Evolutionary conservation across 2,113 vertebrate genomes (phyloP), one percentile per base, ranked within the genome.

Genomic region (Noturus placidus): DNA sequence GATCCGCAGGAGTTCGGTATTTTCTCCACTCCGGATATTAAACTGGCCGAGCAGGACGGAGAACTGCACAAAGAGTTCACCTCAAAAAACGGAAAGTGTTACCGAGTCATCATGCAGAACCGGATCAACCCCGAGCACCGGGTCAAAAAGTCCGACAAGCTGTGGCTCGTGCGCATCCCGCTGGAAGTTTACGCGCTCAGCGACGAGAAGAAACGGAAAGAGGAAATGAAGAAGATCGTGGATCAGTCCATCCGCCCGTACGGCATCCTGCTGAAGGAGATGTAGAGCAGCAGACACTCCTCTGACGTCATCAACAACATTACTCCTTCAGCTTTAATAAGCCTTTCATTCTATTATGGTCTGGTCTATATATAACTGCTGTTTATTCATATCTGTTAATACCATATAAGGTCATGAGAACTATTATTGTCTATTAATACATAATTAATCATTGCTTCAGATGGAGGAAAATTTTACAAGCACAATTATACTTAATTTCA

Each of bases 11-110:
- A 87, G 33, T 87, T 59, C 56, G 89, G 89, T 0, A 56, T 90
- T 50, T 90, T 79, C 69, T 90, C 89, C 63, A 69, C 87, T 42
- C 87, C 86, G 50, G 80, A 90, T 13, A 82, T 90, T 20, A 14
- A 25, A 0, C 2, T 54, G 11, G 87, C 89, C 14, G 52, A 85
- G 7, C 8, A n/a, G 4, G 87, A 83, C 25, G 78, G 13, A 2
- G 54, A 84, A 17, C 83, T 61, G 17, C 69, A 74, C 46, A 83
- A 86, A 59, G 30, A 35, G n/a, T 86, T 89, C 35, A 83, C 27
- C 50, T 89, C 84, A 10, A 69, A 67, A 1, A 77, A 65, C 54
- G 84, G 88, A 13, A 78, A 86, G 27, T 78, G 56, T 4, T 86
- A 89, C 70, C 27, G 42, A 11, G 70, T 89, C 69, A 56, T 83